A percentile compares a stretch with the other conserved stretches of the same genome.
Conservation (phyloP, 2,113 vertebrate species). For the Xenopus laevis region DNA sequence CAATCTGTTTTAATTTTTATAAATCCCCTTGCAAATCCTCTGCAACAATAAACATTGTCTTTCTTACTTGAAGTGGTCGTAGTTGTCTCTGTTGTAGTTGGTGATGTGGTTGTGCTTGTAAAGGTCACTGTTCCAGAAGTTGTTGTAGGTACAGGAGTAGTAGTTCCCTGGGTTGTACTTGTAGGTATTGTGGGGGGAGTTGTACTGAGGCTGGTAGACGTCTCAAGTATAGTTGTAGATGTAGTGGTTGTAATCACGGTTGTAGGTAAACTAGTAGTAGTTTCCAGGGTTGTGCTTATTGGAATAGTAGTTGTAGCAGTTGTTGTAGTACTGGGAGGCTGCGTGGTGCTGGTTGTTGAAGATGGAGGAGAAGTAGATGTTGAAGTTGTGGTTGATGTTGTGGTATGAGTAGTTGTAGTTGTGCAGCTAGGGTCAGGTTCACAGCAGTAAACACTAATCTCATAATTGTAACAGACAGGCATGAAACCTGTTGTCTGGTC, state of each 20-base stretch:
- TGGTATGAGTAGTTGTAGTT: rapidly evolving
- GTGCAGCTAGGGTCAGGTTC: neutral
- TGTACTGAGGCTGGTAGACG: neutral
- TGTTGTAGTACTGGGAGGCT: neutral
- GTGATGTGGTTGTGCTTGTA: neutral
- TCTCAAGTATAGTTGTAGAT: no score
- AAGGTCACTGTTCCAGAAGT: neutral
- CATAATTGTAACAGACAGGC: conserved; percentile 53
- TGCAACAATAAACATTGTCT: no score
- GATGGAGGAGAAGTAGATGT: neutral
- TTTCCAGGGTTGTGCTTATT: neutral
- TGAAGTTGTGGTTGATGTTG: neutral
- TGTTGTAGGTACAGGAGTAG: neutral
- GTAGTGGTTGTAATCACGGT: no score
- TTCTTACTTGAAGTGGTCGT: neutral
- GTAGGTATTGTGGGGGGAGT: no score
- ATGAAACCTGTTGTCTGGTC: conserved; percentile 42
- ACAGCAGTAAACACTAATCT: conserved; percentile 51
- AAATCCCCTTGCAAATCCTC: no score
- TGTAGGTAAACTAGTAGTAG: no score
- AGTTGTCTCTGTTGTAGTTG: neutral
- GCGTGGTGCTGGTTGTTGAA: neutral
- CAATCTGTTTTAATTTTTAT: no score
- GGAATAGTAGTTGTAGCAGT: no score
- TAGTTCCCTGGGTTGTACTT: no score